Conservation (phyloP, 1,140 invertebrate genomes). For the Tyrophagus putrescentiae region DNA sequence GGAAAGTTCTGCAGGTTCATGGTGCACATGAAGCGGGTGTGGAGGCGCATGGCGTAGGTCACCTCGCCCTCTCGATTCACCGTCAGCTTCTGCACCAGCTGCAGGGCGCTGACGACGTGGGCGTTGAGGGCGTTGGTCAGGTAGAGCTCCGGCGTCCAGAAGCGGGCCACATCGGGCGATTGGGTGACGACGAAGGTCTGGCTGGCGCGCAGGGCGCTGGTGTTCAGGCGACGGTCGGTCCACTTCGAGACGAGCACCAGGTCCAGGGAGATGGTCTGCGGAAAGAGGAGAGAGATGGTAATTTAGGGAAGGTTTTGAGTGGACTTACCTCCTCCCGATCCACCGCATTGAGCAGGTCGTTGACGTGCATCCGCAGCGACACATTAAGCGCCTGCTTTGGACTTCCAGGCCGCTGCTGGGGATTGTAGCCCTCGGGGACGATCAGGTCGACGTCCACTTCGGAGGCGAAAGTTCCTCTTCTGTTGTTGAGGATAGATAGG, state of each 20-base stretch:
- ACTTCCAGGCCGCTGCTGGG: too few species aligned
- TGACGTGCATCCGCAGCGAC: too few species aligned
- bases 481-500: too few species aligned
- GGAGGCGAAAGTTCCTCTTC: too few species aligned
- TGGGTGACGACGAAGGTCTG: neutral
- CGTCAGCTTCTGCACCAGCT: neutral
- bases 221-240: neutral
- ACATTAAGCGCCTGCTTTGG: too few species aligned
- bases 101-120: neutral
- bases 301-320: too few species aligned
- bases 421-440: too few species aligned
- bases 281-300: too few species aligned
- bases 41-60: neutral
- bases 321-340: too few species aligned
- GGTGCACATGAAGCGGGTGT: neutral
- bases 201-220: neutral
- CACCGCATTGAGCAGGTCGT: too few species aligned
- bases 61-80: neutral
- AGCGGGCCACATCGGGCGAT: neutral
- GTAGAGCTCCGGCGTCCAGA: neutral
- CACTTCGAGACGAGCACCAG: neutral
- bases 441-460: too few species aligned
- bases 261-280: neutral
- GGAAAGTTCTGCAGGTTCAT: slow-evolving; percentile 2
- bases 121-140: neutral